Evolutionary conservation across 2,888 invertebrate species (phyloP).

Genomic region (Horisme vitalbata): DNA sequence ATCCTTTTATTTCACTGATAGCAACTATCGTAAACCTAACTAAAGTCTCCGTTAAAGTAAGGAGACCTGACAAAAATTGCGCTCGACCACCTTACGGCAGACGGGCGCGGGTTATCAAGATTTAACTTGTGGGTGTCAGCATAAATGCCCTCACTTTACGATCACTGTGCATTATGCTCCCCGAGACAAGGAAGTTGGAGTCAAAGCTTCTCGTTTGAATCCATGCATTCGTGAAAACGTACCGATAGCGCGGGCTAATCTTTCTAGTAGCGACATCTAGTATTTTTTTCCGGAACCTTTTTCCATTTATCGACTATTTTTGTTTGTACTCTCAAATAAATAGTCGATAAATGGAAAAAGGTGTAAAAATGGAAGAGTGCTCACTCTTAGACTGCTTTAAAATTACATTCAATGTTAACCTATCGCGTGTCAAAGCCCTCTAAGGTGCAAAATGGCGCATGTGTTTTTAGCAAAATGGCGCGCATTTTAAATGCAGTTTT

Average conservation of each 20-base stretch:
- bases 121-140: conserved; percentile 87
- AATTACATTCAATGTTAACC: too few relatives aligned
- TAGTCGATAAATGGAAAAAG: too few relatives aligned
- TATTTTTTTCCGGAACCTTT: conserved; percentile 6
- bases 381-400: too few relatives aligned
- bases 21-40: too few relatives aligned
- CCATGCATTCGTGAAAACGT: conserved; percentile 6
- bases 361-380: too few relatives aligned
- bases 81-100: conserved; percentile 79
- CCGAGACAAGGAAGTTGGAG: conserved; percentile 90
- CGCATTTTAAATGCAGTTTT: too few relatives aligned
- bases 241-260: conserved; percentile 52
- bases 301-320: background rate
- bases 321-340: too few relatives aligned
- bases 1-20: too few relatives aligned
- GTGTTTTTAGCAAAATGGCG: too few relatives aligned
- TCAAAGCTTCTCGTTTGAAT: accelerated
- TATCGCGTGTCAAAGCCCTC: too few relatives aligned
- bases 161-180: conserved; percentile 94
- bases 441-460: too few relatives aligned
- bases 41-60: conserved; percentile 84
- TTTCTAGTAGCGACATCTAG: conserved; percentile 61
- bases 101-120: conserved; percentile 82
- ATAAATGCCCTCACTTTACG: conserved; percentile 93
- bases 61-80: conserved; percentile 91